A percentile compares a stretch with the other conserved stretches of the same genome.
phyloP scores from a whole-genome alignment of 2,113 vertebrate genomes.

The Accipiter virgatus region DNA sequence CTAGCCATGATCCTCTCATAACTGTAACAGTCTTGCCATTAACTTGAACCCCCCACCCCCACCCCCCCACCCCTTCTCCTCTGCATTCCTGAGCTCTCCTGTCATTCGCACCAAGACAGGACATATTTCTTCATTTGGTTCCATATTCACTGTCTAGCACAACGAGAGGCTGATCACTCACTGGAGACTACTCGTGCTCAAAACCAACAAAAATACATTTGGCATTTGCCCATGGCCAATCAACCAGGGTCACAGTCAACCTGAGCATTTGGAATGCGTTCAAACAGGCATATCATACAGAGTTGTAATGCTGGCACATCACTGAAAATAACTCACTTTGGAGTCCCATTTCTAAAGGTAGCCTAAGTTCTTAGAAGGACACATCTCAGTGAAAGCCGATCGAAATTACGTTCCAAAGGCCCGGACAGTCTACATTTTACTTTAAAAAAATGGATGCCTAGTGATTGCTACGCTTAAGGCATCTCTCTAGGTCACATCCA shows the following conservation, averaged over 20 bases:
- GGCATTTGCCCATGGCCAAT: background rate
- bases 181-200: background rate
- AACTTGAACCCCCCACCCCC: background rate
- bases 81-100: background rate
- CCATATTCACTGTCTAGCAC: background rate
- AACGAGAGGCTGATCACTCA: background rate
- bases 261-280: background rate
- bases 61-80: background rate
- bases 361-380: background rate
- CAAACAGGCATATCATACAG: background rate
- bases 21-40: background rate
- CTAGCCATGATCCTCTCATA: background rate
- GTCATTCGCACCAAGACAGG: background rate
- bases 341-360: background rate
- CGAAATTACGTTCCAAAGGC: background rate
- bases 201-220: background rate
- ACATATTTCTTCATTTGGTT: background rate
- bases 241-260: background rate
- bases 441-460: background rate
- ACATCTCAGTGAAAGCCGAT: background rate
- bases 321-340: background rate
- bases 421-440: background rate
- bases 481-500: background rate
- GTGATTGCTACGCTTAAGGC: background rate
- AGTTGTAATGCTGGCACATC: background rate